Percentiles rank a stretch among this genome's conserved stretches.
phyloP scores from a whole-genome alignment of 2,888 invertebrate species.

The Gymnosoma rotundatum region DNA sequence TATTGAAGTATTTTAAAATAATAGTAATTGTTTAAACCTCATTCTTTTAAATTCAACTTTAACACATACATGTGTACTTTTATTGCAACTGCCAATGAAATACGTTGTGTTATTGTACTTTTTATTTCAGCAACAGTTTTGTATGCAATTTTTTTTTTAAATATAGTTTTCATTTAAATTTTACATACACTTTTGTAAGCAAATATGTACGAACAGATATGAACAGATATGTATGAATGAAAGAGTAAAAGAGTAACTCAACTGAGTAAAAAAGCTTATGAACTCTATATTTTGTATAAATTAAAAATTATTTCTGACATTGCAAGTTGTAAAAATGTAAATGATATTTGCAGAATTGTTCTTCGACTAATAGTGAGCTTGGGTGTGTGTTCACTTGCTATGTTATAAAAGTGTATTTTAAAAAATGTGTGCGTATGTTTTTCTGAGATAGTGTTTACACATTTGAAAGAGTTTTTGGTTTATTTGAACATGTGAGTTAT shows the following conservation, averaged over 20 bases:
- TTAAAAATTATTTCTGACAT: constrained; percentile 34
- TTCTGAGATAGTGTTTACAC: constrained; percentile 19
- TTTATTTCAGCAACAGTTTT: constrained; percentile 29
- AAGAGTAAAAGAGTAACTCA: background rate
- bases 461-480: constrained; percentile 23
- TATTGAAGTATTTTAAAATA: constrained; percentile 44
- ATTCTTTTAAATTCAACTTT: constrained; percentile 31
- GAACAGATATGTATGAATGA: too few relatives aligned
- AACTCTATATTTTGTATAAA: constrained; percentile 34
- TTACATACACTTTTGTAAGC: background rate
- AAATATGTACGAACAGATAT: background rate
- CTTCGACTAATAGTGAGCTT: background rate
- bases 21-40: constrained; percentile 47
- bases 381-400: background rate
- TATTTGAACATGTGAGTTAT: constrained; percentile 14
- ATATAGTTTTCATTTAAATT: background rate
- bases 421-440: background rate
- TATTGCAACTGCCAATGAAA: background rate
- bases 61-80: constrained; percentile 16
- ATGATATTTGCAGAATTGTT: constrained; percentile 43
- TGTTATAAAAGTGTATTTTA: background rate
- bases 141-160: background rate
- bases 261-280: background rate
- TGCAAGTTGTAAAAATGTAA: constrained; percentile 50
- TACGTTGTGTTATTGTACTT: background rate